Evolutionary conservation across 2,113 vertebrate genomes (phyloP), one percentile per base, ranked within the genome.

Genomic region (Ciconia maguari): DNA sequence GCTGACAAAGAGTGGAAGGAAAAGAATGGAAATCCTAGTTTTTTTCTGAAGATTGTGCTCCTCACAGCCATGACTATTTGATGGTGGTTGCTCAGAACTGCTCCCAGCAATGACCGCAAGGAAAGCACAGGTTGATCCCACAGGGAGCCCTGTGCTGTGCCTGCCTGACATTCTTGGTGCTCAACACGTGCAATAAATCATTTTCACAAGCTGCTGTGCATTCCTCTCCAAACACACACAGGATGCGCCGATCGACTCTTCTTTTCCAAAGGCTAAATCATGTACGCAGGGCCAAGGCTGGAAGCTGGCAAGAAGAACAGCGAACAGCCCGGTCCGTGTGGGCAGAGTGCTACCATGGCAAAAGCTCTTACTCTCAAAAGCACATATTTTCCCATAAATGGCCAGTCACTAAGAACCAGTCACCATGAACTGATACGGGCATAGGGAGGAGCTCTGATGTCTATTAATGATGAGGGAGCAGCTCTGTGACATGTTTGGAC

Each of bases 331-430:
- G 55, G 48, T 70, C 86, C 83, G 75, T 16, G 38, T 44, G 79
- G 90, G 69, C 87, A 92, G 95, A 68, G 51, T 12, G 66, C 85
- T 85, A 27, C 71, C 80, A 87, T 24, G 58, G 75, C 70, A 71
- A 75, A 86, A 94, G 51, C 93, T 83, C 87, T 10, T 32, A 46
- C 77, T 92, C 62, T 60, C 51, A 49, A 76, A 87, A 93, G 92
- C 78, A 89, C 96, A 94, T 96, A 93, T 88, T 97, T 97, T 97
- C 87, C 96, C 95, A 95, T 97, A 96, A 96, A 97, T 97, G 96
- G 96, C 92, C 66, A 81, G 51, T 61, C 91, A 54, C 64, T 89
- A 55, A 66, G 85, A 83, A 89, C 48, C 68, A 64, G 75, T 49
- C 89, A 44, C 86, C 88, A 71, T 0, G 12, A 64, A 52, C 88